Base-by-base conservation (phyloP, 2,888 invertebrate genomes). In the Brachypterus glaber region DNA sequence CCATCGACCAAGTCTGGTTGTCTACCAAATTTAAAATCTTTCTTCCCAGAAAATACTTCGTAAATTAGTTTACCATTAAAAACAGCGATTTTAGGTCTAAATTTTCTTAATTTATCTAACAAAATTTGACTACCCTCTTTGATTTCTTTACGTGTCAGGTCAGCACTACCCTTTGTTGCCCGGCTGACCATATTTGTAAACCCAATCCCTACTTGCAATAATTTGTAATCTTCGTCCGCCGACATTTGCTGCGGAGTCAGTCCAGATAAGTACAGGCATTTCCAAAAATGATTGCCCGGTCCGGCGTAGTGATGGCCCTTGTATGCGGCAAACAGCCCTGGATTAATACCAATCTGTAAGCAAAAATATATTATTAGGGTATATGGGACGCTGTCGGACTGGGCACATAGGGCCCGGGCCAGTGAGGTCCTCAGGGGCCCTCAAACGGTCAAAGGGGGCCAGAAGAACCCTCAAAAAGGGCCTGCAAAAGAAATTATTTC, bases 201-300 rank as follows among this genome's bases (percentile, higher is more conserved):
- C 3, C 96, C 96, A 59, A 97, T 95, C 43, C 96, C 95, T 63
- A 85, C 85, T 66, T 91, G 87, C 36, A 93, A 67, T 41, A 96
- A 70, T 70, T 90, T 90, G 62, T 83, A 88, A 68, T 97, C 96
- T 67, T 96, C 95, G 58, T 93, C 91, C 2, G 95, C 92, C 55
- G 86, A 91, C 83, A 96, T 84, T 62, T 91, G 93, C 60, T 93
- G 91, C 41, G 90, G 79, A 11, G 93, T 95, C 40, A 97, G 74
- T 4, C 95, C 95, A 32, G 93, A 90, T 50, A 95, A 71, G 68
- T 89, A 93, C 45, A 96, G 72, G 65, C 95, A 96, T 72, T 95
- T 95, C 96, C 96, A 97, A 72, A 97, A 96, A 72, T 97, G 97
- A 71, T 97, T 97, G 30, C 96, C 96, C 30, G 95, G 95, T 35